Evolutionary conservation across 2,888 invertebrate species (phyloP), one percentile per base, ranked within the genome.

Genomic region (Epinotia bilunana): DNA sequence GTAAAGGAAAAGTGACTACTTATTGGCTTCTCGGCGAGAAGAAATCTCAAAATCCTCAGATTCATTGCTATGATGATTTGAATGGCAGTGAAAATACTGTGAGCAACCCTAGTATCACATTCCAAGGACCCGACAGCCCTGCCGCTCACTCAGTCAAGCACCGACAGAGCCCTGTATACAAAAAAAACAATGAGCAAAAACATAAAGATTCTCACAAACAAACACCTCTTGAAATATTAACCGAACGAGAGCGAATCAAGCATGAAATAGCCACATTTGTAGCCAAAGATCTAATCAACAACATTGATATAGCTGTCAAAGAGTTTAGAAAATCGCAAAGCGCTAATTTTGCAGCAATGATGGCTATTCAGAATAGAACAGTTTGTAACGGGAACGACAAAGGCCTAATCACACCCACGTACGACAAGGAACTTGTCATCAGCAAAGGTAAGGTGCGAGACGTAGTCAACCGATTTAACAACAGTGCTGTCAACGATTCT

Each of bases 1-100:
- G 98, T 1, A 98, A 98, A 91, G 98, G 98, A 1, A 96, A 96
- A 84, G 97, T 98, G 97, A 95, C 95, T 49, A 98, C 98, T 0
- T 98, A 97, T 86, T 98, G 98, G 98, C 90, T 98, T 73, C 93
- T 96, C 55, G 97, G 97, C 16, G 98, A 98, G 84, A 95, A 95
- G 83, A 88, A 83, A 72, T 81, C 86, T 23, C 79, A 82, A 16
- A 81, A 80, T 13, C 76, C 77, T 23, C 81, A 79, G 9, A 74
- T 71, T 6, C 81, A 82, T 76, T 78, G 82, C 16, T 83, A 86
- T 13, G 84, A 83, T 55, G 80, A 81, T 76, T 81, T 81, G 1
- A 88, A 86, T 62, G 78, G 85, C 58, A 78, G 77, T 6, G 87
- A 87, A 74, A 83, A 79, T 20, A 81, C 83, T 49, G 84, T 85